Evolutionary conservation across 2,797 vertebrate species (phyloP).

Genomic region (Protosalanx chinensis): DNA sequence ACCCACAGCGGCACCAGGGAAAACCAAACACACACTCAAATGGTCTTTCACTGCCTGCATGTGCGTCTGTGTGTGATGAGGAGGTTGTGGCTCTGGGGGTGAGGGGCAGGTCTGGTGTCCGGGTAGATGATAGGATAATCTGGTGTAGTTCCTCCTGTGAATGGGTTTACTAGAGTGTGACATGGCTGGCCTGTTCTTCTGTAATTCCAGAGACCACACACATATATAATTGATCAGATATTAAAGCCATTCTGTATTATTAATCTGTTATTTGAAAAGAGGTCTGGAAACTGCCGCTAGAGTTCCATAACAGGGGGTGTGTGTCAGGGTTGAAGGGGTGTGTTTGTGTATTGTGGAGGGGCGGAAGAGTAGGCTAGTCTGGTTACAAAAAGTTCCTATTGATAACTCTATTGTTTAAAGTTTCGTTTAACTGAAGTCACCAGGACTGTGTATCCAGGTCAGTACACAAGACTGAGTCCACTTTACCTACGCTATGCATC

Average conservation of each 20-base stretch:
- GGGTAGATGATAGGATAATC: background rate
- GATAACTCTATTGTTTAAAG: background rate
- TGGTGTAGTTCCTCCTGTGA: background rate
- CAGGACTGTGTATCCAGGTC: background rate
- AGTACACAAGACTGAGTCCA: background rate
- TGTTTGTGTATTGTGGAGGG: background rate
- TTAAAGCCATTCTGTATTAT: conserved; percentile 10
- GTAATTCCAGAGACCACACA: conserved; percentile 7
- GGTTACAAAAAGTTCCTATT: conserved; percentile 12
- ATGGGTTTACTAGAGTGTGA: conserved; percentile 3
- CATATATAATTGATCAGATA: conserved; percentile 16
- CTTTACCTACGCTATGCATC: background rate
- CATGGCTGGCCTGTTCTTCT: background rate
- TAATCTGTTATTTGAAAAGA: conserved; percentile 22
- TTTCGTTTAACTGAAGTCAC: background rate
- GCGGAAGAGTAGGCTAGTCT: background rate
- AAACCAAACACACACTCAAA: background rate
- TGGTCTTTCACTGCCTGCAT: background rate
- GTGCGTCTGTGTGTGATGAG: background rate
- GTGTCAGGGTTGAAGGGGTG: background rate
- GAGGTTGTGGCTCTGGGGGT: background rate
- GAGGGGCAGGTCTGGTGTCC: background rate
- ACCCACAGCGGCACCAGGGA: too few relatives aligned
- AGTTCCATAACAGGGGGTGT: conserved; percentile 21
- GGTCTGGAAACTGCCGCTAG: conserved; percentile 15